Evolutionary conservation across 2,797 vertebrate genomes (phyloP).

Genomic region (Phrynocephalus guinanensis): DNA sequence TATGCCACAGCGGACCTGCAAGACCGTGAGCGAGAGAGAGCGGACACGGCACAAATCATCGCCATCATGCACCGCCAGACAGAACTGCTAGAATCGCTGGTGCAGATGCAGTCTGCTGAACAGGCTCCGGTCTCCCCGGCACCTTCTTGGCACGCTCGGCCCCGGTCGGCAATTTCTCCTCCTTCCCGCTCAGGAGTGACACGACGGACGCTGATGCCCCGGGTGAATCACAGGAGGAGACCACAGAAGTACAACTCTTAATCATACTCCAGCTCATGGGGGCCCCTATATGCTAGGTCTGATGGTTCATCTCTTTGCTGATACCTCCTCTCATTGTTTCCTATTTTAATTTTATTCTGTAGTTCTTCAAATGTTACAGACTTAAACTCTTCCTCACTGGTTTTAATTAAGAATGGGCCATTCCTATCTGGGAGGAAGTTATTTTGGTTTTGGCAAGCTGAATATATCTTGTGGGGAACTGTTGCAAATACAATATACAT

Average conservation of each 20-base stretch:
- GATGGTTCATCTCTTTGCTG: neutral
- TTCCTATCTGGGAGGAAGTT: neutral
- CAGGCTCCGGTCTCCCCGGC: neutral
- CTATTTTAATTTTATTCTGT: neutral
- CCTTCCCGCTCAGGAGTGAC: slow-evolving; percentile 17
- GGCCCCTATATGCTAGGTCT: neutral
- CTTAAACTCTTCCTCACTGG: neutral
- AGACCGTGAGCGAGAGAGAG: slow-evolving; percentile 24
- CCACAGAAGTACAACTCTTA: slow-evolving; percentile 36
- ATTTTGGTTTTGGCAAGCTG: neutral
- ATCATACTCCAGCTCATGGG: neutral
- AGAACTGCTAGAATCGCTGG: slow-evolving; percentile 24
- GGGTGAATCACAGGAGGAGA: slow-evolving; percentile 26
- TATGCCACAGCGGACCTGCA: slow-evolving; percentile 32
- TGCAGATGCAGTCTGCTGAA: slow-evolving; percentile 30
- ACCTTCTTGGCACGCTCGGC: neutral
- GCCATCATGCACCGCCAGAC: slow-evolving; percentile 36
- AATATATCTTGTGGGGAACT: neutral
- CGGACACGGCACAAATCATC: slow-evolving; percentile 23
- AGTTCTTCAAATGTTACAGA: neutral
- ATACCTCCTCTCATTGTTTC: neutral
- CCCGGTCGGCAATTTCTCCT: slow-evolving; percentile 14
- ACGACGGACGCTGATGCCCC: slow-evolving; percentile 10
- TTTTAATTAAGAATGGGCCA: neutral
- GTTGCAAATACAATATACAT: neutral